Conservation (phyloP, 2,888 invertebrate species). For the Endotricha flammealis region DNA sequence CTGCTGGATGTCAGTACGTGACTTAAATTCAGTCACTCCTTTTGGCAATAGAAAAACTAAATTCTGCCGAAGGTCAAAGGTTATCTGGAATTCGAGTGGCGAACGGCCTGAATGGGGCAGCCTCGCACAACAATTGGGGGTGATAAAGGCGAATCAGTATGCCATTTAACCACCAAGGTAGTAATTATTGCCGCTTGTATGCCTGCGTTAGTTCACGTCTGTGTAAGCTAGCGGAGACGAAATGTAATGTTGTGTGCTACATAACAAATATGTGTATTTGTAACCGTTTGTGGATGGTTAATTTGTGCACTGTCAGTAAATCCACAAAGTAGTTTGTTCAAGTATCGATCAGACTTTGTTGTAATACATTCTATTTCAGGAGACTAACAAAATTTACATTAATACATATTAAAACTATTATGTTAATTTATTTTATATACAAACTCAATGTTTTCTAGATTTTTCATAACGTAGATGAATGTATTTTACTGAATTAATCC, state of each 20-base stretch:
- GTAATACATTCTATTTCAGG: too few species aligned
- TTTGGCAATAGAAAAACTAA: constrained; percentile 38
- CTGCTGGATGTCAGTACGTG: constrained; percentile 30
- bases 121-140: constrained; percentile 44
- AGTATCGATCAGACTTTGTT: too few species aligned
- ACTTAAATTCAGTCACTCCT: constrained; percentile 36
- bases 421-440: too few species aligned
- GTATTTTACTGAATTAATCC: too few species aligned
- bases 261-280: not conserved
- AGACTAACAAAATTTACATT: too few species aligned
- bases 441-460: too few species aligned
- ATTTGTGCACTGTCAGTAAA: too few species aligned
- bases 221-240: not conserved
- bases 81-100: constrained; percentile 50
- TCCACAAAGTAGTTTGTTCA: too few species aligned
- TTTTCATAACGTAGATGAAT: too few species aligned
- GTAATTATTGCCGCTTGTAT: constrained; percentile 33
- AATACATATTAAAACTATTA: too few species aligned
- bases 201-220: constrained; percentile 6
- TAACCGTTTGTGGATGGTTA: too few species aligned
- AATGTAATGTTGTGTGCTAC: not conserved
- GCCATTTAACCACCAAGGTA: constrained; percentile 35
- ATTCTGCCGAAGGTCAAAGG: constrained; percentile 37
- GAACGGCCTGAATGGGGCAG: constrained; percentile 39
- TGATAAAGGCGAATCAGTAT: constrained; percentile 44